phyloP scores from a whole-genome alignment of 2,888 invertebrate genomes.

The Dromius quadrimaculatus region DNA sequence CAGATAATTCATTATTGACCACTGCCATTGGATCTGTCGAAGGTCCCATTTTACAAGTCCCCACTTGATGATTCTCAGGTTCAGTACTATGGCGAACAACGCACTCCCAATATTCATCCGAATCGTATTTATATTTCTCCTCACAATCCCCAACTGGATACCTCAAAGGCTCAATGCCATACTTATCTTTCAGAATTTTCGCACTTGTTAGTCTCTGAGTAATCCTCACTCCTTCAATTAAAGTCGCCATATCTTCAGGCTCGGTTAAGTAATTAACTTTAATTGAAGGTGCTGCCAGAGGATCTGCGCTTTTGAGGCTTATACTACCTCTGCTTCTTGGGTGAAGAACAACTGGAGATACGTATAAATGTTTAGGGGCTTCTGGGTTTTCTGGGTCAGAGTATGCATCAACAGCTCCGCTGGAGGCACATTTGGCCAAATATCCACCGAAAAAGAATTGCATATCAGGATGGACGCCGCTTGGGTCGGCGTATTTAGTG shows the following conservation, averaged over 20 bases:
- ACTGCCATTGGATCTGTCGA: conserved; percentile 78
- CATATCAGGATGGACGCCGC: conserved; percentile 73
- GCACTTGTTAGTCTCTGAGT: conserved; percentile 72
- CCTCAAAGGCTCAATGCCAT: conserved; percentile 69
- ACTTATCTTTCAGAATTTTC: conserved; percentile 70
- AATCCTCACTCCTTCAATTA: conserved; percentile 74
- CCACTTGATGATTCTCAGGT: conserved; percentile 86
- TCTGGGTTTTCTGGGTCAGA: conserved; percentile 63
- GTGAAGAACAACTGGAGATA: conserved; percentile 74
- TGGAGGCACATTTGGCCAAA: conserved; percentile 71
- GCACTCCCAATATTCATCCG: conserved; percentile 83
- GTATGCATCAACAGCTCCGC: conserved; percentile 67
- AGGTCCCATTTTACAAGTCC: conserved; percentile 87
- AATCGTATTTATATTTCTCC: conserved; percentile 66
- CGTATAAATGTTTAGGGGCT: conserved; percentile 62
- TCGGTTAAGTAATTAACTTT: conserved; percentile 82
- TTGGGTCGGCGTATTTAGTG: conserved; percentile 72
- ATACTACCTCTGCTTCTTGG: conserved; percentile 77
- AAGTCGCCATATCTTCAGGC: conserved; percentile 73
- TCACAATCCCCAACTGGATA: conserved; percentile 69
- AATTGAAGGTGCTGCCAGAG: conserved; percentile 78
- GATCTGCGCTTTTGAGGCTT: conserved; percentile 75
- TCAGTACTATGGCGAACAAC: conserved; percentile 78
- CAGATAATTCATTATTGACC: conserved; percentile 76
- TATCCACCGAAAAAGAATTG: conserved; percentile 78